Percentiles rank a stretch among this genome's conserved stretches.
phyloP scores from a whole-genome alignment of 2,113 vertebrate genomes.

The Riparia riparia region DNA sequence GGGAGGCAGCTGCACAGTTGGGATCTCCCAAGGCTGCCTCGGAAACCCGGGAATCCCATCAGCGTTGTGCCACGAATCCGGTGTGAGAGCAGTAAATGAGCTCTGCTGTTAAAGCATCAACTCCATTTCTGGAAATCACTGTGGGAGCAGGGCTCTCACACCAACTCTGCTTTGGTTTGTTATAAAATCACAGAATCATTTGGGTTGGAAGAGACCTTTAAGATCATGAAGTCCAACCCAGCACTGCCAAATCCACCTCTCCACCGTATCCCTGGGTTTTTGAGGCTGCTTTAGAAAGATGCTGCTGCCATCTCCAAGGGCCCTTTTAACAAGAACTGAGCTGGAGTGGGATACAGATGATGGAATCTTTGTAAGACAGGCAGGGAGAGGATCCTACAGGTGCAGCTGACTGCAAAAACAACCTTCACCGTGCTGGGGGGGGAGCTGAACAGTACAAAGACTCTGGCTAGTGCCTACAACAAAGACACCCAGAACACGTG shows the following conservation, averaged over 20 bases:
- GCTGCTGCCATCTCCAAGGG: neutral
- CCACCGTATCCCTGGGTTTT: neutral
- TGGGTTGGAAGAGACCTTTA: neutral
- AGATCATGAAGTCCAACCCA: neutral
- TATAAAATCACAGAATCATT: neutral
- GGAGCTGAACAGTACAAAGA: neutral
- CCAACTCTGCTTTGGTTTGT: neutral
- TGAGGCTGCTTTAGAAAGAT: neutral
- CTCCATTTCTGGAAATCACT: neutral
- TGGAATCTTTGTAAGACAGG: neutral
- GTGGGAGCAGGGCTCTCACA: neutral
- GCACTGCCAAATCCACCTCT: neutral
- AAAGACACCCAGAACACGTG: slow-evolving; percentile 46
- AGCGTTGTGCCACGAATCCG: neutral
- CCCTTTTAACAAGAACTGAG: neutral
- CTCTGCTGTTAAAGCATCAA: neutral
- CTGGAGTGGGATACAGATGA: neutral
- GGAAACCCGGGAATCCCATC: neutral
- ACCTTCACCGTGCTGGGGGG: neutral
- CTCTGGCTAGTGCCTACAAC: neutral
- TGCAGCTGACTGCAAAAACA: neutral
- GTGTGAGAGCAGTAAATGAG: neutral
- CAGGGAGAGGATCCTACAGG: neutral
- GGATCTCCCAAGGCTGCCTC: neutral
- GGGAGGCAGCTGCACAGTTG: neutral